Base-by-base conservation (phyloP, 2,113 vertebrate genomes). In the Hyperopisus bebe region DNA sequence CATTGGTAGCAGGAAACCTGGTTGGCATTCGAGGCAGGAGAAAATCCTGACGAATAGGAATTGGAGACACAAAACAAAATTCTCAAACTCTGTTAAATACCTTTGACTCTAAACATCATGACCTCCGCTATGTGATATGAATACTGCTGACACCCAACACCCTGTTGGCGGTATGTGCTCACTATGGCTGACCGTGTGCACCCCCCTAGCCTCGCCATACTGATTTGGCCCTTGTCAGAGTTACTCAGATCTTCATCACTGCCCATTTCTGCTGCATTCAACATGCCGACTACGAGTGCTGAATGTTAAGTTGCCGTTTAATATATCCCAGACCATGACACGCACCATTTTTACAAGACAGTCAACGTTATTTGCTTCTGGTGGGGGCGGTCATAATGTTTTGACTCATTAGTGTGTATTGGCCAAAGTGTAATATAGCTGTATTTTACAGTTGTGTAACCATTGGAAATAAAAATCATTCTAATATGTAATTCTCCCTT, bases 21-120 rank as follows among this genome's bases (percentile, higher is more conserved):
- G 92, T 58, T 82, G 91, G 92, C 50, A 93, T 92, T 66, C 90
- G 90, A n/a, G 95, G 95, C 89, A 96, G 94, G 90, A 96, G 92
- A 89, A 96, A 95, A 88, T 96, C 95, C 95, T 95, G 89, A 27
- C n/a, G 11, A 91, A 48, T 5, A 91, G 50, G 21, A 70, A 70
- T 70, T 31, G 50, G 50, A 21, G 91, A 90, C 50, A 83, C 70
- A 48, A 91, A 87, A 88, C 39, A 15, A 77, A 17, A 88, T 7
- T 19, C 86, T 89, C 17, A 83, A 46, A 46, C 80, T 10, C 39
- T 8, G 15, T 44, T 46, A 42, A 83, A 44, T 19, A 42, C 1
- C 42, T 19, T 83, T 83, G n/a, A 31, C 9, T 70, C 27, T 10
- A 70, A 31, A 70, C 62, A 31, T 70, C 3, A 70, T 70, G 27